These are phyloP conservation scores for Drosophila novamexicana DNA, from an alignment of 1,140 invertebrate species.

Conservation along the genomic window DNA sequence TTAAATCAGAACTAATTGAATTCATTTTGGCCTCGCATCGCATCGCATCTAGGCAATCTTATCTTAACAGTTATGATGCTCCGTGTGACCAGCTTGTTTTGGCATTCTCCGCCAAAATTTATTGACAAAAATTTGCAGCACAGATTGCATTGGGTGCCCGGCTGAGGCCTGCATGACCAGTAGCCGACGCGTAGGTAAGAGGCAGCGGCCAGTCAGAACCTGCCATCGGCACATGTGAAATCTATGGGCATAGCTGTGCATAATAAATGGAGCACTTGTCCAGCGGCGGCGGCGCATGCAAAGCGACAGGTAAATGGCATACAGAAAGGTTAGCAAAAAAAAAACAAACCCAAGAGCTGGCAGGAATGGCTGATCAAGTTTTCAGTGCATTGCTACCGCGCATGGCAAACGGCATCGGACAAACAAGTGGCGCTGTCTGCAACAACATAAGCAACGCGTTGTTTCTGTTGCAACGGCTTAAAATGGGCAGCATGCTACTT, in stretches of 20 bases:
- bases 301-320: conserved; percentile 55
- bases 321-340: conserved; percentile 38
- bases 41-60: conserved; percentile 64
- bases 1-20: conserved; percentile 82
- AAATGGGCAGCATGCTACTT: conserved; percentile 38
- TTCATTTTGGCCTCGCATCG: conserved; percentile 53
- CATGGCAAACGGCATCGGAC: neutral
- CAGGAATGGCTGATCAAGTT: conserved; percentile 48
- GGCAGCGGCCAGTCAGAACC: conserved; percentile 56
- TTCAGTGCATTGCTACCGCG: conserved; percentile 13
- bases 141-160: conserved; percentile 54
- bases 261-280: conserved; percentile 76
- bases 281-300: conserved; percentile 55
- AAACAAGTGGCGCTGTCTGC: conserved; percentile 66
- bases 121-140: conserved; percentile 80
- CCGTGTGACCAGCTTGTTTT: conserved; percentile 56
- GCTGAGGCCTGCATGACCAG: conserved; percentile 61
- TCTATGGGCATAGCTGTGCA: conserved; percentile 68
- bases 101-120: conserved; percentile 76
- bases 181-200: conserved; percentile 41
- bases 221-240: conserved; percentile 72
- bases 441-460: conserved; percentile 8
- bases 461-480: conserved; percentile 13
- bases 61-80: conserved; percentile 79
- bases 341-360: conserved; percentile 39